Percentiles rank a stretch among this genome's conserved stretches.
Evolutionary conservation across 2,888 invertebrate species (phyloP).

Genomic region (Pseudococcus viburni): DNA sequence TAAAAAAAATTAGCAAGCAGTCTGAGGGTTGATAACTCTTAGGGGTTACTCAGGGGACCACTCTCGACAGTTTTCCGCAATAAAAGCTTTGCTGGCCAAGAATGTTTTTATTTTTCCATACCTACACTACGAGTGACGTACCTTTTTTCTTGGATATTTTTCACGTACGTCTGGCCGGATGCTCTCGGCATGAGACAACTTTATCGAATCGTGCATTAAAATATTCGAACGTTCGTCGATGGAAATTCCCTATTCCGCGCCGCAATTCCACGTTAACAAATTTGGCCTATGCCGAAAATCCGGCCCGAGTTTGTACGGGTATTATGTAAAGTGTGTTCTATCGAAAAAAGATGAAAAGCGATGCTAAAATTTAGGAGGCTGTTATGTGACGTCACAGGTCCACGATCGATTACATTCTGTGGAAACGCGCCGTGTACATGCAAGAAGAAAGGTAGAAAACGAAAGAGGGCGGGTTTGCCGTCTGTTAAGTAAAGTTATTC

Average conservation of each 20-base stretch:
- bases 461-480: slow-evolving; percentile 57
- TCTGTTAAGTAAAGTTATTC: slow-evolving; percentile 62
- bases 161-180: no score
- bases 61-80: no score
- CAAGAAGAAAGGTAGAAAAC: slow-evolving; percentile 61
- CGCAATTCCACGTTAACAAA: slow-evolving; percentile 1
- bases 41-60: no score
- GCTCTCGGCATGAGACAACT: no score
- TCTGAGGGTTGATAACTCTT: no score
- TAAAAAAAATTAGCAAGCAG: no score
- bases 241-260: slow-evolving; percentile 2
- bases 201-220: no score
- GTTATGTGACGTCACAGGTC: slow-evolving; percentile 64
- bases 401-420: slow-evolving; percentile 63
- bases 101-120: no score
- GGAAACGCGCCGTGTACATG: slow-evolving; percentile 54
- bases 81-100: no score
- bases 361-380: slow-evolving; percentile 64
- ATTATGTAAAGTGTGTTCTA: slow-evolving; percentile 56
- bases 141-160: no score
- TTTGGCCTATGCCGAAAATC: background rate
- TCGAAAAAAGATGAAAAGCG: slow-evolving; percentile 59
- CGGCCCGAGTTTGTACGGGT: slow-evolving; percentile 34
- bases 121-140: background rate
- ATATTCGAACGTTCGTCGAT: background rate